Percentiles rank a stretch among this genome's conserved stretches.
Conservation (phyloP, 1,140 invertebrate genomes). For the Eurosta solidaginis region DNA sequence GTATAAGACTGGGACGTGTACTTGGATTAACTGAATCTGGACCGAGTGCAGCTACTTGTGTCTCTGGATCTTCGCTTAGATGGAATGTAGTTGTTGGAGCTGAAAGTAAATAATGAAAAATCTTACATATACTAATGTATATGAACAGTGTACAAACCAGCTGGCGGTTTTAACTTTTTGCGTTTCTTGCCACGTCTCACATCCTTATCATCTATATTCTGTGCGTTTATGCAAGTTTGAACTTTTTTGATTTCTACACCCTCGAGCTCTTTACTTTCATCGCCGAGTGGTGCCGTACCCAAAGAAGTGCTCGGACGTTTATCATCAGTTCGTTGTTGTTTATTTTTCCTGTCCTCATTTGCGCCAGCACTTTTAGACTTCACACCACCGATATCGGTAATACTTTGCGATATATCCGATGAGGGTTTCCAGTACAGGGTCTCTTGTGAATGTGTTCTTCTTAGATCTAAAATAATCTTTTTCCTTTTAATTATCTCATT, state of each 20-base stretch:
- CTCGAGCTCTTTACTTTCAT: constrained; percentile 26
- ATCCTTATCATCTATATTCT: constrained; percentile 45
- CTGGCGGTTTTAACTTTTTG: constrained; percentile 51
- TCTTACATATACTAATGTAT: background rate
- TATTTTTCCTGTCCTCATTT: constrained; percentile 49
- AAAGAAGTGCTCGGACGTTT: constrained; percentile 52
- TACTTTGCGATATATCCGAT: constrained; percentile 52
- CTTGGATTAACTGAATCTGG: constrained; percentile 57
- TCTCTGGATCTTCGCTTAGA: constrained; percentile 56
- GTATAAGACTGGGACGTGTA: constrained; percentile 55
- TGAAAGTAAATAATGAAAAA: constrained; percentile 10
- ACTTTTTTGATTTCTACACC: constrained; percentile 38
- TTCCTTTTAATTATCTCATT: constrained; percentile 55
- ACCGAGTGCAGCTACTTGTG: constrained; percentile 55
- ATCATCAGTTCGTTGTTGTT: constrained; percentile 45
- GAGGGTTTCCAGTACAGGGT: constrained; percentile 58
- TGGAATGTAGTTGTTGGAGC: constrained; percentile 53
- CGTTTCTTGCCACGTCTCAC: constrained; percentile 51
- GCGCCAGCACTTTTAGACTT: constrained; percentile 51
- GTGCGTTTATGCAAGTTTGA: constrained; percentile 54
- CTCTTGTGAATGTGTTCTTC: constrained; percentile 55
- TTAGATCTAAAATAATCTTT: constrained; percentile 55
- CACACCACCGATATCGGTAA: constrained; percentile 42
- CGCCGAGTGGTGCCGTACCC: constrained; percentile 28
- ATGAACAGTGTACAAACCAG: constrained; percentile 37